Evolutionary conservation across 2,797 vertebrate genomes (phyloP), one percentile per base, ranked within the genome.

Genomic region (Gymnoscopelus microlampas): DNA sequence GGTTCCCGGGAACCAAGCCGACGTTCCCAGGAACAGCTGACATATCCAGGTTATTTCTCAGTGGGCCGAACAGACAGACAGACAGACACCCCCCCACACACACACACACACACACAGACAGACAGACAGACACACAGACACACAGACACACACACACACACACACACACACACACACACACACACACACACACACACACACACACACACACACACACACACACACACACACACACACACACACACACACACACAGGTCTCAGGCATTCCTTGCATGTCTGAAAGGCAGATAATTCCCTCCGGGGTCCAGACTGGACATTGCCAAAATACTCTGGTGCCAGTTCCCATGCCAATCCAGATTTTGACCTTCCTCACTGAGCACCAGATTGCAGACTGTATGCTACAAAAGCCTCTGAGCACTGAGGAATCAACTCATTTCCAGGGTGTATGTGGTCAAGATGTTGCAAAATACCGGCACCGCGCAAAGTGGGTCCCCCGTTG

Each of bases 271-370:
- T 51, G 68, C 83, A 77, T 78, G 84, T 88, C 80, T 80, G 78
- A 85, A 74, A 76, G 76, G 77, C 70, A 87, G 77, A 91, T 90
- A 85, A 87, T 85, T 88, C 82, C 85, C 73, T 81, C 78, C 78
- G 83, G 87, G 73, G 78, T 87, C 77, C 75, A 75, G 68, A 53
- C 64, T 7, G 71, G 68, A 80, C 66, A 76, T 74, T 76, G 88
- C 83, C 81, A 87, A 86, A 24, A 65, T 10, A 10, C 53, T 76
- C 70, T 7, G 19, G 70, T 86, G 88, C 89, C 87, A 89, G 66
- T 92, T 93, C 81, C 83, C 91, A 92, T 86, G 89, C 86, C 88
- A 88, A 82, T 90, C 88, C 82, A 70, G 23, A 77, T 71, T 60
- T 66, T 59, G 77, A 86, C 81, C 74, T 68, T 61, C 56, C 63